A percentile compares a stretch with the other conserved stretches of the same genome.
phyloP scores from a whole-genome alignment of 1,140 invertebrate genomes.

The Drosophila tropicalis region DNA sequence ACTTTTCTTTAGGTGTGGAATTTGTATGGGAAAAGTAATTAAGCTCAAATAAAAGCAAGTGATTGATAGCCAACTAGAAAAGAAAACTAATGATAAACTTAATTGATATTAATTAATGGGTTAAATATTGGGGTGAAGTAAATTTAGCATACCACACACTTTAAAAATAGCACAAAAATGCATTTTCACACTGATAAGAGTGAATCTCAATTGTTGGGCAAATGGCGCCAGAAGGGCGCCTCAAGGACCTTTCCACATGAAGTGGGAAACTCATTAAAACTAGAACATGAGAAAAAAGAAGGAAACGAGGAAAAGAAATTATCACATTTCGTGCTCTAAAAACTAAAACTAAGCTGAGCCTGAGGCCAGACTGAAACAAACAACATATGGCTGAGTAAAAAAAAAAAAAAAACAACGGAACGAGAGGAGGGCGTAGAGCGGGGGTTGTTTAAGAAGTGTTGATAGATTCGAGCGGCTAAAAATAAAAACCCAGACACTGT shows the following conservation, averaged over 20 bases:
- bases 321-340: constrained; percentile 44
- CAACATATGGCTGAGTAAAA: constrained; percentile 49
- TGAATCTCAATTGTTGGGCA: constrained; percentile 46
- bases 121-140: not conserved
- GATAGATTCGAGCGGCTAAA: constrained; percentile 61
- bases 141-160: constrained; percentile 8
- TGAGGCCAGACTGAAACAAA: constrained; percentile 21
- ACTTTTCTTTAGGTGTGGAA: constrained; percentile 13
- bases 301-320: constrained; percentile 38
- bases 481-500: constrained; percentile 47
- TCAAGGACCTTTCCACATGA: constrained; percentile 56
- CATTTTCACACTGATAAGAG: constrained; percentile 38
- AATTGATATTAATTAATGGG: constrained; percentile 5
- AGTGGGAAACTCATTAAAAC: constrained; percentile 79
- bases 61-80: constrained; percentile 51
- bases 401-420: not conserved
- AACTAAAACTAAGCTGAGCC: constrained; percentile 27
- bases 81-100: constrained; percentile 51
- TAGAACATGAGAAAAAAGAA: constrained; percentile 62
- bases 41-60: constrained; percentile 49
- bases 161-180: constrained; percentile 34
- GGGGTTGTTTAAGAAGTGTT: constrained; percentile 36
- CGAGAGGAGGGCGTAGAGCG: not conserved
- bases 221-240: constrained; percentile 70
- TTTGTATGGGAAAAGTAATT: constrained; percentile 63